Percentiles rank a stretch among this genome's conserved stretches.
These are phyloP conservation scores for Drosophila quadrilineata DNA, from an alignment of 1,140 invertebrate genomes.

Conservation along the genomic window DNA sequence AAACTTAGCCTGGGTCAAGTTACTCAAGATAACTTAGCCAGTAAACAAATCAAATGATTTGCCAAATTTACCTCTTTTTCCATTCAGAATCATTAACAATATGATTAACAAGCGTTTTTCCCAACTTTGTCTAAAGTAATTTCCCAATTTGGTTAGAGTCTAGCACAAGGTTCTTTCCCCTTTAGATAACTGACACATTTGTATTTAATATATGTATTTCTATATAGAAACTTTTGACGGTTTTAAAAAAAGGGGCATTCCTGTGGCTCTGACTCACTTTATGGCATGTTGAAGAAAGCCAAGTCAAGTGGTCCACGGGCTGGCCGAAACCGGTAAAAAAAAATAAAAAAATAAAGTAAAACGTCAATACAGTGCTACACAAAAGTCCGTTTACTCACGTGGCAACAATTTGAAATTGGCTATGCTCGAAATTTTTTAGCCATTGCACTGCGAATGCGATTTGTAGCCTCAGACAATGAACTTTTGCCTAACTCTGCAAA, in stretches of 20 bases:
- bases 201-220: neutral
- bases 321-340: conserved; percentile 48
- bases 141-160: neutral
- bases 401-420: conserved; percentile 10
- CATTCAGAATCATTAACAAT: too few relatives aligned
- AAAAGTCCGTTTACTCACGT: conserved; percentile 51
- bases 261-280: conserved; percentile 48
- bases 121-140: neutral
- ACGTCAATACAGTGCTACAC: conserved; percentile 37
- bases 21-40: too few relatives aligned
- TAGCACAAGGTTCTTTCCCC: neutral
- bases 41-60: too few relatives aligned
- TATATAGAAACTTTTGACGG: too few relatives aligned
- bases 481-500: conserved; percentile 45
- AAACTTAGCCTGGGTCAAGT: too few relatives aligned
- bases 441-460: conserved; percentile 46
- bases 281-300: conserved; percentile 35
- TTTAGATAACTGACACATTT: conserved; percentile 1
- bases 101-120: neutral
- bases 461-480: conserved; percentile 59
- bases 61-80: too few relatives aligned
- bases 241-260: conserved; percentile 53
- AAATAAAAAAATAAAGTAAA: too few relatives aligned
- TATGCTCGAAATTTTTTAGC: neutral
- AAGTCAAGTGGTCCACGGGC: conserved; percentile 38